These are phyloP conservation scores for Chirona hameri DNA, from an alignment of 2,888 invertebrate genomes.

Conservation along the genomic window DNA sequence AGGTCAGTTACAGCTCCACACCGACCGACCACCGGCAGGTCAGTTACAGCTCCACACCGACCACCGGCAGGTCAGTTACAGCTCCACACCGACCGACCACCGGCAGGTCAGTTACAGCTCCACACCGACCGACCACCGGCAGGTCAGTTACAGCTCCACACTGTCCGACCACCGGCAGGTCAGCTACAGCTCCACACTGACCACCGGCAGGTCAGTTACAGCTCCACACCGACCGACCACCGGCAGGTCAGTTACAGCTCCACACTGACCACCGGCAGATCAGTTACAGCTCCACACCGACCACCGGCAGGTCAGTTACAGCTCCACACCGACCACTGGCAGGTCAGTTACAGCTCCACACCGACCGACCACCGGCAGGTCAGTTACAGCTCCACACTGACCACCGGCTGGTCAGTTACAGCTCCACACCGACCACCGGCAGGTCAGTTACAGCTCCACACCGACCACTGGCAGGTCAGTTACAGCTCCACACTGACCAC, in stretches of 20 bases:
- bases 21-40: no score
- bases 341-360: no score
- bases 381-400: constrained; percentile 27
- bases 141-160: constrained; percentile 49
- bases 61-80: constrained; percentile 32
- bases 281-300: constrained; percentile 30
- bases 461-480: no score
- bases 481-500: neutral
- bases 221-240: neutral
- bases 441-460: constrained; percentile 11
- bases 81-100: constrained; percentile 13
- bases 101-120: constrained; percentile 24
- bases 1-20: constrained; percentile 11
- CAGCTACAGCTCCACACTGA: neutral
- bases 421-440: constrained; percentile 34
- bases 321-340: no score
- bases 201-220: no score
- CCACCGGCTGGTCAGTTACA: constrained; percentile 27
- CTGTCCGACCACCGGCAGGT: constrained; percentile 34
- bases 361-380: constrained; percentile 29
- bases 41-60: neutral
- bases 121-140: constrained; percentile 50
- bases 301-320: constrained; percentile 33
- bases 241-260: constrained; percentile 31
- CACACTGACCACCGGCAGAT: constrained; percentile 28